Conservation (phyloP, 2,113 vertebrate species). For the Promerops cafer region DNA sequence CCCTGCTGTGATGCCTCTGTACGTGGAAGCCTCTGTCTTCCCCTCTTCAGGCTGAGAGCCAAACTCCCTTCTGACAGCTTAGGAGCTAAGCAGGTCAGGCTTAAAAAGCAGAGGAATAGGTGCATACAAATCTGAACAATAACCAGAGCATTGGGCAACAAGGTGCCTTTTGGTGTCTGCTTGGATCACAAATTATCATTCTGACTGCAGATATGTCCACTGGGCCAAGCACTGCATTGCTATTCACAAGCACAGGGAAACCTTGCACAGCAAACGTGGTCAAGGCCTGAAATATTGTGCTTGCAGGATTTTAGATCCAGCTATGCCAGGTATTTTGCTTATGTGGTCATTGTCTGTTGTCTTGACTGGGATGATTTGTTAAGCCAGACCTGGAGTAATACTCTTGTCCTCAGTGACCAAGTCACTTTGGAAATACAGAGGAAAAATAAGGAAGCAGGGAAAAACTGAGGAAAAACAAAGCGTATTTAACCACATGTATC, state of each 20-base stretch:
- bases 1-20: neutral
- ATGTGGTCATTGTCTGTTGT: neutral
- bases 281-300: neutral
- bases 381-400: neutral
- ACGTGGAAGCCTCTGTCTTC: neutral
- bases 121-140: neutral
- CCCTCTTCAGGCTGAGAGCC: neutral
- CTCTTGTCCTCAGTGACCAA: neutral
- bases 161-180: neutral
- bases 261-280: fast-evolving
- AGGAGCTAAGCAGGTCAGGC: neutral
- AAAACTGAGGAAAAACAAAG: neutral
- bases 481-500: neutral
- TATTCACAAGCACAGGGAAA: neutral
- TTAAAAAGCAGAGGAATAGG: neutral
- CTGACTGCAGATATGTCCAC: neutral
- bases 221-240: neutral
- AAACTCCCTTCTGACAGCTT: neutral
- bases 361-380: neutral
- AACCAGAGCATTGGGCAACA: neutral
- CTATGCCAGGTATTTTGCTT: neutral
- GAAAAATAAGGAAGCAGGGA: neutral
- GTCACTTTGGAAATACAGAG: neutral
- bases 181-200: neutral
- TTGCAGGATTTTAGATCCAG: neutral